phyloP scores from a whole-genome alignment of 2,797 vertebrate species.

The Avahi laniger region DNA sequence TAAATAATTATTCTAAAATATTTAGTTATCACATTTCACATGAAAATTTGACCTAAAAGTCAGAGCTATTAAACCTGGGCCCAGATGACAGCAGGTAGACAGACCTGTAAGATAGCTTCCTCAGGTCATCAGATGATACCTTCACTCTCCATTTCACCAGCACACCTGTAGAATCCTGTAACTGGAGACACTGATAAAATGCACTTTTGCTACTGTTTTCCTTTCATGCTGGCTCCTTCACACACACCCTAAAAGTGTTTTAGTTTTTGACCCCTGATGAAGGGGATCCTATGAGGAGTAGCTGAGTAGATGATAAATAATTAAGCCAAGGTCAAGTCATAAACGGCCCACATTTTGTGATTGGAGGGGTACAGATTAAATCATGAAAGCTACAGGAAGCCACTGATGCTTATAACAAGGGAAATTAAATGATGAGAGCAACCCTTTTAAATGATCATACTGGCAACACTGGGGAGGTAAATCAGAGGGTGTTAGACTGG shows the following conservation, averaged over 20 bases:
- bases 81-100: neutral
- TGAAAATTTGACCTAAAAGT: neutral
- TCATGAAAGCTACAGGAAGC: neutral
- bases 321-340: neutral
- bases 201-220: neutral
- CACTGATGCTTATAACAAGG: constrained; percentile 19
- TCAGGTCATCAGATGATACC: neutral
- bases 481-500: neutral
- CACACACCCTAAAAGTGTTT: neutral
- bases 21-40: neutral
- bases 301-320: neutral
- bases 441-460: neutral
- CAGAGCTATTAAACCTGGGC: neutral
- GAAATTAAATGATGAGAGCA: neutral
- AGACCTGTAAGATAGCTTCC: neutral
- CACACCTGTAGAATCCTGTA: neutral
- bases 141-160: neutral
- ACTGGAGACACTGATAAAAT: neutral
- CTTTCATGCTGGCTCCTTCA: neutral
- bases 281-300: neutral
- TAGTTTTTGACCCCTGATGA: constrained; percentile 15
- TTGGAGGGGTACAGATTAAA: neutral
- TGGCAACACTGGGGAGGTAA: neutral
- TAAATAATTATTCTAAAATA: neutral
- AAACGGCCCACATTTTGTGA: neutral